Percentiles rank a stretch among this genome's conserved stretches.
phyloP scores from a whole-genome alignment of 2,113 vertebrate species.

The Amphiprion ocellaris region DNA sequence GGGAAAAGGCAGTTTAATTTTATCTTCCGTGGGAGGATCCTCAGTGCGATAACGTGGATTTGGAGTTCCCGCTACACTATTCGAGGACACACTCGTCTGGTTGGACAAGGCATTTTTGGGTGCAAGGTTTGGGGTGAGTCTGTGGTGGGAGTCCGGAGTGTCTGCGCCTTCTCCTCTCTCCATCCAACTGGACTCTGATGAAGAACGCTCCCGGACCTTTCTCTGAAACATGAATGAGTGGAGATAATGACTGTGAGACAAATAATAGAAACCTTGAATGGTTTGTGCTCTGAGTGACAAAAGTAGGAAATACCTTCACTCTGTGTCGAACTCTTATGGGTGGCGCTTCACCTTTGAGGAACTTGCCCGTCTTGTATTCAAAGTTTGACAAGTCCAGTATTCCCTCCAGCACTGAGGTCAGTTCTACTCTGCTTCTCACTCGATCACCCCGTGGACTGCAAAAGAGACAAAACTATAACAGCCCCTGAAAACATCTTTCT shows the following conservation, averaged over 20 bases:
- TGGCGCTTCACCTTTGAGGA: conserved; percentile 63
- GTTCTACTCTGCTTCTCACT: conserved; percentile 90
- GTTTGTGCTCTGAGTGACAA: not conserved
- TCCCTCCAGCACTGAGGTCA: conserved; percentile 83
- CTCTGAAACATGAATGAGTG: conserved; percentile 50
- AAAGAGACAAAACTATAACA: conserved; percentile 8
- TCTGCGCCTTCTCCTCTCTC: conserved; percentile 73
- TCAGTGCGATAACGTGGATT: not conserved
- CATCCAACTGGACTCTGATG: conserved; percentile 78
- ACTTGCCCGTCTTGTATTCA: conserved; percentile 88
- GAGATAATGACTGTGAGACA: not conserved
- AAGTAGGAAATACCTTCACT: conserved; percentile 57
- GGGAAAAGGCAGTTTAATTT: conserved; percentile 61
- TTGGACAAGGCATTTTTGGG: conserved; percentile 24
- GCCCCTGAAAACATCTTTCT: not conserved
- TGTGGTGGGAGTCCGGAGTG: conserved; percentile 73
- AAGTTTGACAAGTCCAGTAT: conserved; percentile 84
- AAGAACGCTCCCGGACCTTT: conserved; percentile 65
- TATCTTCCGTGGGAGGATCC: conserved; percentile 1
- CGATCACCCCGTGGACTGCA: conserved; percentile 87
- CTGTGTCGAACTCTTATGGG: conserved; percentile 50
- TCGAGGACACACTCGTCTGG: not conserved
- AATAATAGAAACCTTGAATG: not conserved
- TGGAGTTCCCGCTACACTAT: not conserved
- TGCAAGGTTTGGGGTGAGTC: conserved; percentile 45